These are phyloP conservation scores for Enteromius afrohamiltoni DNA, from an alignment of 2,797 vertebrate species.

Conservation along the genomic window DNA sequence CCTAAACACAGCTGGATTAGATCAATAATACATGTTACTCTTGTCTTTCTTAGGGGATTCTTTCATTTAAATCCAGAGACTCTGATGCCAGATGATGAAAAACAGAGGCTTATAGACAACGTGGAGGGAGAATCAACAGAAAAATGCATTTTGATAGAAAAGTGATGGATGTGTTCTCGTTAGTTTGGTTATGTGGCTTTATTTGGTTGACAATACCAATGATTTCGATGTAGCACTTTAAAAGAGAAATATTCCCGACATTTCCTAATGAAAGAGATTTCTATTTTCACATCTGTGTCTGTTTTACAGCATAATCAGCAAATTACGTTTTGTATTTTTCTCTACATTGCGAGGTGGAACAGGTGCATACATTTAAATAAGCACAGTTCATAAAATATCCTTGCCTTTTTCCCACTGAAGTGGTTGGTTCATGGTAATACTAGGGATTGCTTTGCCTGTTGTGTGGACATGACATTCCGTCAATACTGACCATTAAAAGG, in stretches of 20 bases:
- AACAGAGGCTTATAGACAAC: conserved; percentile 74
- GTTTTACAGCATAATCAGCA: conserved; percentile 10
- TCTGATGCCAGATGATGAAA: conserved; percentile 75
- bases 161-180: conserved; percentile 17
- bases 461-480: neutral
- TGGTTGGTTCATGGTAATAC: neutral
- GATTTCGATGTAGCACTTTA: conserved; percentile 65
- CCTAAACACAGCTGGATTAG: neutral
- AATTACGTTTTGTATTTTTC: conserved; percentile 9
- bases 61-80: conserved; percentile 72
- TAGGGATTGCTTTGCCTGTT: neutral
- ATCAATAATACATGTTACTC: neutral
- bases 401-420: neutral
- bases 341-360: neutral
- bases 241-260: neutral
- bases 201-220: conserved; percentile 46
- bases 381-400: neutral
- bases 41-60: conserved; percentile 66
- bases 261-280: neutral
- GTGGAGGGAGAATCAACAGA: conserved; percentile 65
- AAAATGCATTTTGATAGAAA: conserved; percentile 46
- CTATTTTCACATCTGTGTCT: conserved; percentile 16
- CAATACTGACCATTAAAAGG: neutral
- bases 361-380: neutral
- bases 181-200: conserved; percentile 21